phyloP scores from a whole-genome alignment of 2,797 vertebrate species.

The Balearica regulorum region DNA sequence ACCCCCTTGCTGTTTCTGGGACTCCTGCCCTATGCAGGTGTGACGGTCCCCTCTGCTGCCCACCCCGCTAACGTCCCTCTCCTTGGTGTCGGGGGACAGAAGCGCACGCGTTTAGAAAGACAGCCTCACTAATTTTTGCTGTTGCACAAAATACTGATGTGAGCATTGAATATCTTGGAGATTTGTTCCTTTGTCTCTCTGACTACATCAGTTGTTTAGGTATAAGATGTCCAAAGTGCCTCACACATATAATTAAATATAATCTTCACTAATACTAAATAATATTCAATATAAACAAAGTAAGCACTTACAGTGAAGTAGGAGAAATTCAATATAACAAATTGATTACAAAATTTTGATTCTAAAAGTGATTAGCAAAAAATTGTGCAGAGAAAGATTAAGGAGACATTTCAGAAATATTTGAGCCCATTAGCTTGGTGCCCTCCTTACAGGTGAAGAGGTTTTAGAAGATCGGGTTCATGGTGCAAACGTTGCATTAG shows the following conservation, averaged over 20 bases:
- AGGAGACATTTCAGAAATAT: background rate
- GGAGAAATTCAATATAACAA: background rate
- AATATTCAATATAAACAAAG: background rate
- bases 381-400: background rate
- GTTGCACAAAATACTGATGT: background rate
- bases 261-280: background rate
- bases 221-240: background rate
- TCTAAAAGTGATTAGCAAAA: background rate
- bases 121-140: background rate
- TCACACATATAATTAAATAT: background rate
- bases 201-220: background rate
- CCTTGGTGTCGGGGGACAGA: background rate
- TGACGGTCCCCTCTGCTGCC: accelerated
- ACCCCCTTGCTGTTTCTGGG: background rate
- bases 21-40: background rate
- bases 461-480: background rate
- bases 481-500: background rate
- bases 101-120: background rate
- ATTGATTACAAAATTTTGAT: background rate
- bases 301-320: background rate
- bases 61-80: accelerated
- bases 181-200: background rate
- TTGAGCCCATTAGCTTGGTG: background rate
- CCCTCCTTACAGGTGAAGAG: background rate
- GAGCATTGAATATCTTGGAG: background rate